A percentile compares a stretch with the other conserved stretches of the same genome.
phyloP scores from a whole-genome alignment of 1,140 invertebrate genomes.

The Aleiodes sp. region DNA sequence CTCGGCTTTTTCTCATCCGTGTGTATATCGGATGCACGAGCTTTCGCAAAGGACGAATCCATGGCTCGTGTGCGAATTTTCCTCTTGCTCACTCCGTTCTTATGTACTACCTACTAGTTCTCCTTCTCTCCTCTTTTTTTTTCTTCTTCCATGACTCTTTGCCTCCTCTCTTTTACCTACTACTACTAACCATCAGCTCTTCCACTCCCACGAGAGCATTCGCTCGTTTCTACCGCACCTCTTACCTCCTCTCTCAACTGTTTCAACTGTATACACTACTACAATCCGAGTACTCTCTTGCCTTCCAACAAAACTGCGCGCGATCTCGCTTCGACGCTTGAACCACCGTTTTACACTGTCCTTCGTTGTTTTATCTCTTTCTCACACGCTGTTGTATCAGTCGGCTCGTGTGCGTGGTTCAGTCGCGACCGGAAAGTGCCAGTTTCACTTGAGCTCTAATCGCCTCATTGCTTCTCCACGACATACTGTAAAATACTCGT shows the following conservation, averaged over 20 bases:
- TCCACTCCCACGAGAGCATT: slow-evolving; percentile 27
- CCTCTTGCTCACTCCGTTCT: slow-evolving; percentile 13
- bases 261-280: neutral
- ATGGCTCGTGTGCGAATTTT: slow-evolving; percentile 37
- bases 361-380: slow-evolving; percentile 10
- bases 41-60: slow-evolving; percentile 30
- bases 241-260: slow-evolving; percentile 2
- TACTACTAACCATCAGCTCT: slow-evolving; percentile 3
- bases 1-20: neutral
- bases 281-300: slow-evolving; percentile 10
- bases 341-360: slow-evolving; percentile 3
- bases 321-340: slow-evolving; percentile 9
- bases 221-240: slow-evolving; percentile 30
- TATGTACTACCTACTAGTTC: slow-evolving; percentile 10
- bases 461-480: slow-evolving; percentile 37
- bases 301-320: slow-evolving; percentile 8
- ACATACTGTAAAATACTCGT: slow-evolving; percentile 20
- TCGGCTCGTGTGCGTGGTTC: slow-evolving; percentile 37
- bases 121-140: slow-evolving; percentile 26
- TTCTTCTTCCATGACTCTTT: neutral
- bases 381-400: slow-evolving; percentile 37
- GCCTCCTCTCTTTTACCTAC: slow-evolving; percentile 2
- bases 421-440: slow-evolving; percentile 59
- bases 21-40: slow-evolving; percentile 25
- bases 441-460: slow-evolving; percentile 53